Evolutionary conservation across 2,113 vertebrate genomes (phyloP), one percentile per base, ranked within the genome.

Genomic region (Cromileptes altivelis): DNA sequence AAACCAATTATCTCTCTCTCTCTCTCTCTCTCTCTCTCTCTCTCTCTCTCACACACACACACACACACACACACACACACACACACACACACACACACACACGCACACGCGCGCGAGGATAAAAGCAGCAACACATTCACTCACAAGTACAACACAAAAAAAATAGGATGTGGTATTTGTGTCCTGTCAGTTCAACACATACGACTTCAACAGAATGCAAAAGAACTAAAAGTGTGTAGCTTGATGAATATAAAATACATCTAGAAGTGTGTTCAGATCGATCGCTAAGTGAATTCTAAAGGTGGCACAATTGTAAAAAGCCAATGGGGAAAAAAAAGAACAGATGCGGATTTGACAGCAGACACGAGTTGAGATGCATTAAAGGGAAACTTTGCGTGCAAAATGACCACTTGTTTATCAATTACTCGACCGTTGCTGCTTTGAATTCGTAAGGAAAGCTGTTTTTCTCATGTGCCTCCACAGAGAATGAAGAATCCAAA

Each of bases 1-100:
- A 84, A 82, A 78, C 80, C 75, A 75, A 68, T 82, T 68, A 68
- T 56, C 49, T 7, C 40, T n/a, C 62, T 56, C n/a, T n/a, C n/a
- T n/a, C n/a, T n/a, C n/a, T n/a, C n/a, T n/a, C n/a, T n/a, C n/a
- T n/a, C n/a, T n/a, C n/a, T n/a, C n/a, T n/a, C n/a, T n/a, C n/a
- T n/a, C n/a, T n/a, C n/a, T n/a, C 57, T 4, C 50, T 21, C 61
- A 0, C 47, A 19, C 42, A 0, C 27, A 68, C 27, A 61, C 63
- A 64, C 62, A 47, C 40, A 68, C 27, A 61, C 63, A 64, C 62
- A 47, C n/a, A n/a, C n/a, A n/a, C n/a, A n/a, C n/a, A n/a, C 61
- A 0, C 47, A 19, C 42, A 0, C 27, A 68, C 27, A 61, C 63
- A 64, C 62, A 47, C 40, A 68, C 27, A 61, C 63, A 64, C 62